A percentile compares a stretch with the other conserved stretches of the same genome.
Conservation (phyloP, 1,140 invertebrate species). For the Tetramorium simillimum region DNA sequence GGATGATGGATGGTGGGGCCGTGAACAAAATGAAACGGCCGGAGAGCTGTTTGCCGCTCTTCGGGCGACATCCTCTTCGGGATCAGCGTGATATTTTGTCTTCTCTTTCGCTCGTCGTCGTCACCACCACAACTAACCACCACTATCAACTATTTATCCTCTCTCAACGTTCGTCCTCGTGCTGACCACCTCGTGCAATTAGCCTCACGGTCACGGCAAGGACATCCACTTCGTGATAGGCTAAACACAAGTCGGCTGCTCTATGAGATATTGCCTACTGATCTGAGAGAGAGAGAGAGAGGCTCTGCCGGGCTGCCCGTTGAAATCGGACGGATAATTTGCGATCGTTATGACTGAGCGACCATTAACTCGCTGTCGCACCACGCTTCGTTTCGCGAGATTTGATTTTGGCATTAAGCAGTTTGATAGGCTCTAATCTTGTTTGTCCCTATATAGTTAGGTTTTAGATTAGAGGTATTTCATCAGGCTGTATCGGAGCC, state of each 20-base stretch:
- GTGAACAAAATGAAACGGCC: conserved; percentile 72
- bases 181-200: conserved; percentile 79
- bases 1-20: conserved; percentile 74
- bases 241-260: conserved; percentile 79
- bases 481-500: not conserved
- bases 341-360: conserved; percentile 73
- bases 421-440: not conserved
- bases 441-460: not conserved
- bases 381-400: conserved; percentile 1
- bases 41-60: conserved; percentile 28
- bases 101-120: conserved; percentile 42
- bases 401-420: not conserved
- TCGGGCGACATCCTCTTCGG: conserved; percentile 65
- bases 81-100: conserved; percentile 70
- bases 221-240: conserved; percentile 82
- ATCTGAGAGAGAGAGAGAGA: conserved; percentile 40
- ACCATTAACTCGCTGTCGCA: conserved; percentile 36
- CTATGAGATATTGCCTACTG: conserved; percentile 77
- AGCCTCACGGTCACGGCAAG: conserved; percentile 81
- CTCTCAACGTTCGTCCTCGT: conserved; percentile 56
- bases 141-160: conserved; percentile 69
- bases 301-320: conserved; percentile 24
- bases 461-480: not conserved
- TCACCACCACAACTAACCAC: conserved; percentile 31
- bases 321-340: conserved; percentile 77